Conservation (phyloP, 2,888 invertebrate species). For the Dynastes hyllus region DNA sequence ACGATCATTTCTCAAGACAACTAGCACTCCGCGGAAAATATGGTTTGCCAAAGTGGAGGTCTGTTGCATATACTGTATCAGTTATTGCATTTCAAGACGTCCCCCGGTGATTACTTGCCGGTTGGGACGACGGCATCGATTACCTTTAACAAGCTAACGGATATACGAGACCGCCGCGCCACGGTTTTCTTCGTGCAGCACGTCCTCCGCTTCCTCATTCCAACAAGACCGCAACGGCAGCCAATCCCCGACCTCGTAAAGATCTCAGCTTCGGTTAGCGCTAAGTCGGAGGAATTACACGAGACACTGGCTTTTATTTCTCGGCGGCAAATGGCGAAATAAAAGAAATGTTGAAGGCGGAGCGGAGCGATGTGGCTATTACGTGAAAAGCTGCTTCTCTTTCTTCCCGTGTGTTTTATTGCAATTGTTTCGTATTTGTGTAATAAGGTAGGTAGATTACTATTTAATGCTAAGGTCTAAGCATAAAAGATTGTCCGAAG, state of each 20-base stretch:
- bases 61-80: conserved; percentile 36
- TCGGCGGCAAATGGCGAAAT: conserved; percentile 46
- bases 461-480: not conserved
- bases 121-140: conserved; percentile 54
- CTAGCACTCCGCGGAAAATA: not conserved
- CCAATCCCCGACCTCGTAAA: conserved; percentile 58
- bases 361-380: conserved; percentile 25
- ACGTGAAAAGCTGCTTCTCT: conserved; percentile 36
- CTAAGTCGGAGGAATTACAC: conserved; percentile 57
- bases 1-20: not conserved
- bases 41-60: not conserved
- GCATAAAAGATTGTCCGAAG: no score
- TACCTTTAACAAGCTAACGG: conserved; percentile 58
- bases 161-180: conserved; percentile 57
- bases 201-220: conserved; percentile 28
- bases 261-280: conserved; percentile 58
- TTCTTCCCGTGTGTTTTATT: conserved; percentile 35
- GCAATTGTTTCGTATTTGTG: conserved; percentile 17
- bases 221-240: conserved; percentile 12
- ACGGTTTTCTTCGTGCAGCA: conserved; percentile 24
- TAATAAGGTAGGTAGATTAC: conserved; percentile 3
- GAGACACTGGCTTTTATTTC: conserved; percentile 53
- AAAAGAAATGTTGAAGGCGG: conserved; percentile 44
- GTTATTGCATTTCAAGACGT: conserved; percentile 50
- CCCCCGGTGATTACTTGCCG: conserved; percentile 44